These are phyloP conservation scores for Taphrorychus bicolor DNA, from an alignment of 2,888 invertebrate genomes.

Conservation along the genomic window DNA sequence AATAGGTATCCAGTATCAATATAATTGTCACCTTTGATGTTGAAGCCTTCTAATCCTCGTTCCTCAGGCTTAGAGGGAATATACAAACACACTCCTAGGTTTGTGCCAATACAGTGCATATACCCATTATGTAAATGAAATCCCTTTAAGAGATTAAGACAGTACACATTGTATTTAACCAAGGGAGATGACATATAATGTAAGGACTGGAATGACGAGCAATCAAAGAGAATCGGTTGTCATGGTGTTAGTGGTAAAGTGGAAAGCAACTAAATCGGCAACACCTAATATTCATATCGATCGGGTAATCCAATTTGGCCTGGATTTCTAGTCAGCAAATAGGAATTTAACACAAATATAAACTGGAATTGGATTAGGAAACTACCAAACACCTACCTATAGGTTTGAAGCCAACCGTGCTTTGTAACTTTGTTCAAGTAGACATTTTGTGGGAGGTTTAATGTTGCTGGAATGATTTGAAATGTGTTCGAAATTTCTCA, in stretches of 20 bases:
- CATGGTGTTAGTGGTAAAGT: background rate
- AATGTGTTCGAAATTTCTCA: no score
- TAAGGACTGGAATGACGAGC: no score
- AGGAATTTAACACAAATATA: conserved; percentile 15
- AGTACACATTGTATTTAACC: background rate
- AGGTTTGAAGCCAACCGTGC: background rate
- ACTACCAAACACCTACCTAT: conserved; percentile 19
- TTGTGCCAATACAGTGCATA: background rate
- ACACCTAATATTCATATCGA: background rate
- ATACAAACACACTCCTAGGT: no score
- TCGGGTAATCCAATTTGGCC: conserved; percentile 3
- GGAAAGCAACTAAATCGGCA: background rate
- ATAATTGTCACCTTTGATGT: no score
- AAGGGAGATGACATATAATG: background rate
- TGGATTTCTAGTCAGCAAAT: background rate
- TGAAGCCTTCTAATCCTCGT: no score
- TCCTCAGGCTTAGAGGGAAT: no score
- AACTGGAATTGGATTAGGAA: conserved; percentile 18
- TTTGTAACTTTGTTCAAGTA: background rate
- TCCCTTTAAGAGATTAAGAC: background rate
- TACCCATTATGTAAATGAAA: background rate
- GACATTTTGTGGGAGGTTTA: background rate
- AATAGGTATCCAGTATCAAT: no score
- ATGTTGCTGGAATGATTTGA: no score
- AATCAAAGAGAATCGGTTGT: background rate